Conservation (phyloP, 1,140 invertebrate species). For the Drosophila equinoxialis region DNA sequence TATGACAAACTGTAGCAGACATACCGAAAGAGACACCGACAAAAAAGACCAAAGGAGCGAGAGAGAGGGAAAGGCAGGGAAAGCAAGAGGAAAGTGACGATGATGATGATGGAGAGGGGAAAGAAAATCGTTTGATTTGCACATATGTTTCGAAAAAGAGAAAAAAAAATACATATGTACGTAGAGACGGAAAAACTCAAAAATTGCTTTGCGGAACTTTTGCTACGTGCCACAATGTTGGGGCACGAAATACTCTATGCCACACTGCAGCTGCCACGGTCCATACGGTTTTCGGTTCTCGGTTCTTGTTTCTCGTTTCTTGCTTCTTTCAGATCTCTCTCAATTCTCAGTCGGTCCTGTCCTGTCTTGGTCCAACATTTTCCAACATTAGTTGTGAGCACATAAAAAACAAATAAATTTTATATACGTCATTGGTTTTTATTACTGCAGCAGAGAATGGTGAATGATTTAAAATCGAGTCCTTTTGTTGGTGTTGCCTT, state of each 20-base stretch:
- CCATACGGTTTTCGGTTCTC: slow-evolving; percentile 42
- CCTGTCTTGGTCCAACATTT: slow-evolving; percentile 11
- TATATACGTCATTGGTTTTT: slow-evolving; percentile 76
- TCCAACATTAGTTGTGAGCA: slow-evolving; percentile 71
- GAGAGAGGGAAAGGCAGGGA: background rate
- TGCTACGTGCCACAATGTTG: slow-evolving; percentile 62
- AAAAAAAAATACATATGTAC: background rate
- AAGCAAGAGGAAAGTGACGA: background rate
- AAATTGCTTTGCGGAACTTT: slow-evolving; percentile 78
- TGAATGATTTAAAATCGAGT: slow-evolving; percentile 69
- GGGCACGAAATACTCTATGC: slow-evolving; percentile 55
- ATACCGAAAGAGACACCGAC: slow-evolving; percentile 29
- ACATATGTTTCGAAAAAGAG: slow-evolving; percentile 51
- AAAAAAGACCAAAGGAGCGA: slow-evolving; percentile 5
- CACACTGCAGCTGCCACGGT: slow-evolving; percentile 51
- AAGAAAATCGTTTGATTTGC: slow-evolving; percentile 58
- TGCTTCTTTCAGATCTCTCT: background rate
- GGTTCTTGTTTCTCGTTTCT: slow-evolving; percentile 33
- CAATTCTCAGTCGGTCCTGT: slow-evolving; percentile 29
- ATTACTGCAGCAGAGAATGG: slow-evolving; percentile 78
- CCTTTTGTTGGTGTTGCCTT: slow-evolving; percentile 16
- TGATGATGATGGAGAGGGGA: background rate
- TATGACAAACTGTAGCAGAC: slow-evolving; percentile 65
- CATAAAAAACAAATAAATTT: slow-evolving; percentile 80
- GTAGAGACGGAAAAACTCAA: slow-evolving; percentile 57